Evolutionary conservation across 2,797 vertebrate species (phyloP).

Genomic region (Sebastes vulpes): DNA sequence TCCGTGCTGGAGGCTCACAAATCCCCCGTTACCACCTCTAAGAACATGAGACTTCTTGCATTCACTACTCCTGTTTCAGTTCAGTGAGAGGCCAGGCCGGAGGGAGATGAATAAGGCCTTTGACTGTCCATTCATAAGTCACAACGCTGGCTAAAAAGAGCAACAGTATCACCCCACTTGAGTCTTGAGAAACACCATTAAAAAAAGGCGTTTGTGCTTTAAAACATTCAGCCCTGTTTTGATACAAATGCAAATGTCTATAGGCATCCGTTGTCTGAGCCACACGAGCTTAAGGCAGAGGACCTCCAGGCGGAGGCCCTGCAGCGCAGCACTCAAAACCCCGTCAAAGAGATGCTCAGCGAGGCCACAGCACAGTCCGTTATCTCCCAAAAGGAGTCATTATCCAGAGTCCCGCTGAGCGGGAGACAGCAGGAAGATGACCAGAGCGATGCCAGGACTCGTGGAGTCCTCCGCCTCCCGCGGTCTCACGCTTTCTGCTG

Average conservation of each 20-base stretch:
- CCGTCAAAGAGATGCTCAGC: slow-evolving; percentile 12
- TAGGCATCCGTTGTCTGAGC: background rate
- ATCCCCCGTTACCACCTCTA: background rate
- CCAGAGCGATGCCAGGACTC: slow-evolving; percentile 3
- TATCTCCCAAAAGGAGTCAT: slow-evolving; percentile 66
- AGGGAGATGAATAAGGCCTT: background rate
- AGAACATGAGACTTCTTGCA: background rate
- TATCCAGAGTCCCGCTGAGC: slow-evolving; percentile 55
- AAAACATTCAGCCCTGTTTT: background rate
- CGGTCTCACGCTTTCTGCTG: background rate
- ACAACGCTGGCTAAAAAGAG: background rate
- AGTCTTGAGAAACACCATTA: background rate
- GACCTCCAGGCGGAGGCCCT: slow-evolving; percentile 23
- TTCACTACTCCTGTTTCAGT: background rate
- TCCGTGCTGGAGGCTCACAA: slow-evolving; percentile 11
- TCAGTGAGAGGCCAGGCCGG: background rate
- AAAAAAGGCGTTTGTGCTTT: background rate
- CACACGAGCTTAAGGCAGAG: slow-evolving; percentile 8
- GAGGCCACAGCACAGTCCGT: slow-evolving; percentile 37
- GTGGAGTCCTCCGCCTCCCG: background rate
- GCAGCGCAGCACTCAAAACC: slow-evolving; percentile 15
- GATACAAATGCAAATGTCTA: background rate
- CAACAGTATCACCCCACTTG: background rate
- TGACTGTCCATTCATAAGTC: background rate
- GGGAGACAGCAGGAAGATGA: slow-evolving; percentile 17